Evolutionary conservation across 2,113 vertebrate species (phyloP), one percentile per base, ranked within the genome.

Genomic region (Orycteropus afer): DNA sequence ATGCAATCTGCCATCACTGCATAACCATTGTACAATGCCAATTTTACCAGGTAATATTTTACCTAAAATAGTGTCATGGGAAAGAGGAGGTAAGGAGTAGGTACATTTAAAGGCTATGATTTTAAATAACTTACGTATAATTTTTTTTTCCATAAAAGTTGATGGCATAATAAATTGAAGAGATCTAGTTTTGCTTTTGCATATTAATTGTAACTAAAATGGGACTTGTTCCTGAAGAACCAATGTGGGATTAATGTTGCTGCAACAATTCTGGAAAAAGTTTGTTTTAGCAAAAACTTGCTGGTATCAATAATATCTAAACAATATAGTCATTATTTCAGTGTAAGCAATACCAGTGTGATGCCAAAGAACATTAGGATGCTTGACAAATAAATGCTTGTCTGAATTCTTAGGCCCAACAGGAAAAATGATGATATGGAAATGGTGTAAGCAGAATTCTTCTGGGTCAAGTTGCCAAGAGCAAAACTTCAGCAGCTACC

Each of bases 181-280:
- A 57, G 11, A 29, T 15, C 40, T 86, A 90, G 34, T 71, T 85
- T 81, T 96, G 40, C 32, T 63, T 74, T 93, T 92, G 27, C 4
- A 15, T 90, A 51, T n/a, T 8, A 77, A 57, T 83, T 80, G 86
- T 76, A 77, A 79, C 85, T 85, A 93, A 94, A 93, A 91, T 87
- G 45, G 27, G 25, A 90, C 45, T 77, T 80, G 78, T 32, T 29
- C 51, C 18, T n/a, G 34, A 94, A 67, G 12, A 93, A 63, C 18
- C 40, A 93, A 87, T 91, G 83, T 84, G 93, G 57, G 86, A 95
- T 84, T 37, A 94, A 79, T 65, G 63, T 27, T 84, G 25, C 69
- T 93, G 15, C 37, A 74, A 94, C 34, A 93, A 95, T 65, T 83
- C 10, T 65, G 34, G 40, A 86, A 92, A 63, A 65, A 76, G n/a